Percentiles rank a stretch among this genome's conserved stretches.
These are phyloP conservation scores for Standfussiana lucernea DNA, from an alignment of 2,888 invertebrate species.

Conservation along the genomic window DNA sequence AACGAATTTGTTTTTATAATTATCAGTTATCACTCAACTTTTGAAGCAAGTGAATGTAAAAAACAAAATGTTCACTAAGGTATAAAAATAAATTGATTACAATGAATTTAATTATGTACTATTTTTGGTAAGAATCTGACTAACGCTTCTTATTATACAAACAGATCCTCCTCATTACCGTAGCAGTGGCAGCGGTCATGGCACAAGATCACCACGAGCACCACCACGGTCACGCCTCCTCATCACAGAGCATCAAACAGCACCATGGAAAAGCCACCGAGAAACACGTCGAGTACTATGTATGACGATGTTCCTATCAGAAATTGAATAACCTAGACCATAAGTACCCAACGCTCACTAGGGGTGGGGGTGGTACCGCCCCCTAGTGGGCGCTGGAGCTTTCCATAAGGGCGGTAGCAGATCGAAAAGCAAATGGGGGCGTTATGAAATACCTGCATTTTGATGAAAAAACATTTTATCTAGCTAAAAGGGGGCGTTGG, in stretches of 20 bases:
- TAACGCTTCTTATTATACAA: no score
- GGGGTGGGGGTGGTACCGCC: no score
- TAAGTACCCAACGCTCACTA: no score
- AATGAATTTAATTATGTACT: no score
- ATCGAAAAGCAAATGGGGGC: no score
- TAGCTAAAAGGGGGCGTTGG: no score
- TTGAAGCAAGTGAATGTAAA: conserved; percentile 22
- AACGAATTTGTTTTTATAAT: background rate
- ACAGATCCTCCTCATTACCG: conserved; percentile 25
- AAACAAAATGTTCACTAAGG: conserved; percentile 46
- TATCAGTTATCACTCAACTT: conserved; percentile 30
- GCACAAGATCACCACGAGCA: conserved; percentile 32
- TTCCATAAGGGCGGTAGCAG: no score
- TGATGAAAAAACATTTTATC: no score
- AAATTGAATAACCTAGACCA: background rate
- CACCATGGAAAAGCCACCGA: conserved; percentile 70
- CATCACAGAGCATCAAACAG: conserved; percentile 75
- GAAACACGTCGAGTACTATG: conserved; percentile 59
- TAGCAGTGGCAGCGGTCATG: conserved; percentile 4
- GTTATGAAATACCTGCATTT: no score
- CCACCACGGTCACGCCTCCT: conserved; percentile 68
- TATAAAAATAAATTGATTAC: no score
- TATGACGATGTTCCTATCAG: background rate
- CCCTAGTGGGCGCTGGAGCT: no score
- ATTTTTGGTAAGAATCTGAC: no score